Evolutionary conservation across 2,113 vertebrate genomes (phyloP), one percentile per base, ranked within the genome.

Genomic region (Prionailurus bengalensis): DNA sequence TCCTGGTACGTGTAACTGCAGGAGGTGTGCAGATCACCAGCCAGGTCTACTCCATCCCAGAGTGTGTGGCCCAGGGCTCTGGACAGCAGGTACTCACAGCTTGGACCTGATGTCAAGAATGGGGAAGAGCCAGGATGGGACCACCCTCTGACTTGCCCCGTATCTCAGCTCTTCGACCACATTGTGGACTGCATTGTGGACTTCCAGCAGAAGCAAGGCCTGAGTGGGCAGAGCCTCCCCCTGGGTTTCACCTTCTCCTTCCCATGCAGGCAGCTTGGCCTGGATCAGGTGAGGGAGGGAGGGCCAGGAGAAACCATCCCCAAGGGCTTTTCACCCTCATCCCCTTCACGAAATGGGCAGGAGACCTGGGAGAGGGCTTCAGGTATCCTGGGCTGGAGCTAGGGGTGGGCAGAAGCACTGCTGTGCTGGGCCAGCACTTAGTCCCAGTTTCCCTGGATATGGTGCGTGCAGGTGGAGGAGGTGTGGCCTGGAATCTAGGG

Each of bases 231-330:
- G 9, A 76, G 21, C 17, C 92, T 99, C 31, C 99, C 99, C 0
- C 95, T 99, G 0, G 98, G 99, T 58, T 99, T 99, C 96, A 99
- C 99, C 61, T 99, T 99, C 98, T 99, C 99, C 66, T 99, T 99
- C 95, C 99, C 99, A 0, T 99, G 99, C 98, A 81, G 94, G 91
- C 99, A 99, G 97, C 19, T 98, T 13, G 98, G 98, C 89, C 96
- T 99, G 76, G 99, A 99, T 97, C 98, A 99, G 99, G 99, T 99
- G 95, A 98, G 97, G 33, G 4, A 55, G 14, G 36, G 6, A 16
- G 1, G 12, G 42, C 15, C 16, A 21, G 0, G 7, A 14, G 29
- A 61, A 80, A 33, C 45, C 8, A 65, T 55, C 4, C 27, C 70
- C 33, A 25, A 17, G 73, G 74, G 53, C 21, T 91, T 61, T n/a